Base-by-base conservation (phyloP, 2,113 vertebrate species). In the Saccopteryx bilineata region DNA sequence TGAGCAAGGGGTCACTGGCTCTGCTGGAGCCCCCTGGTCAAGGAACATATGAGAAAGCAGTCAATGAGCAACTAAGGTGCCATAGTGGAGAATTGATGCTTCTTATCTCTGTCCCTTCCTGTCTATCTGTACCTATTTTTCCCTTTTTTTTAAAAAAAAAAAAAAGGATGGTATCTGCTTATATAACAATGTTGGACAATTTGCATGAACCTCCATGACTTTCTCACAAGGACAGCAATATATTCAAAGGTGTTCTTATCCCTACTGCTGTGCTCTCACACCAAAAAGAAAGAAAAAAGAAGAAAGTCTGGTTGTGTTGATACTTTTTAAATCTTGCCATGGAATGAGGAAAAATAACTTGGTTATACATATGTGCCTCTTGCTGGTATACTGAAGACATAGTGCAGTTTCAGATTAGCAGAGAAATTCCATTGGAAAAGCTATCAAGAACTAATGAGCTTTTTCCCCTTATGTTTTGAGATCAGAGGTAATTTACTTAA, bases 401-500 rank as follows among this genome's bases (percentile, higher is more conserved):
- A 76, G 14, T 93, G 3, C 66, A 9, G 65, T 89, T 92, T 93
- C 71, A 80, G 65, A 83, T 66, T 80, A 96, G 58, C 21, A 74
- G 89, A 93, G 85, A 92, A 91, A 94, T 82, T 94, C 61, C 13
- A 11, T 2, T 46, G 66, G 39, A 81, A 96, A 92, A 93, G 39
- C 66, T 28, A 7, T 88, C 14, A 90, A 60, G 24, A 91, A 48
- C 93, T 52, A 86, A 17, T 86, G 50, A 79, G 7, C 31, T 18
- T 26, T 81, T 91, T 87, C n/a, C 4, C 23, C 66, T 93, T n/a
- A 19, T 69, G 33, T 68, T 95, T 96, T 93, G 54, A 96, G 26
- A 75, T 95, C 28, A 92, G 69, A 87, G 46, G 33, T 96, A 56
- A 89, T 88, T 84, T 90, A 75, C 65, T 87, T 83, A 89, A 93